These are phyloP conservation scores for Seira musarum DNA, from an alignment of 2,888 invertebrate species.

Conservation along the genomic window DNA sequence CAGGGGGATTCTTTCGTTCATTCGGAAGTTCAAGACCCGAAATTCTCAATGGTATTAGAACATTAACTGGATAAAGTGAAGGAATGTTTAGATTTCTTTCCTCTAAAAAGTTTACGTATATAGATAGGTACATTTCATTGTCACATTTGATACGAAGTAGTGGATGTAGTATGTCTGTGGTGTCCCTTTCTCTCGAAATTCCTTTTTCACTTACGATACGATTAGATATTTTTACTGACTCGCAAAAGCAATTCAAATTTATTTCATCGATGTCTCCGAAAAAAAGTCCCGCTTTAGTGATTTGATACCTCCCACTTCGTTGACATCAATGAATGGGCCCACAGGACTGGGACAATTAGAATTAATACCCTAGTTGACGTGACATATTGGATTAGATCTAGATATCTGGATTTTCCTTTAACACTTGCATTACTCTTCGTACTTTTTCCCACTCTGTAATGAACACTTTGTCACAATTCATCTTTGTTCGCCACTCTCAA, in stretches of 20 bases:
- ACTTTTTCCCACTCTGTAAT: background rate
- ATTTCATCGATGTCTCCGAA: slow-evolving; percentile 37
- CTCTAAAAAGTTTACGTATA: background rate
- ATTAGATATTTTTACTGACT: too few species aligned
- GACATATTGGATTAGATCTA: slow-evolving; percentile 10
- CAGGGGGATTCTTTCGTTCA: slow-evolving; percentile 59
- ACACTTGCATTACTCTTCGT: background rate
- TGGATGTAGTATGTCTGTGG: too few species aligned
- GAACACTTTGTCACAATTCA: slow-evolving; percentile 3
- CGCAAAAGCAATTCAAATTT: slow-evolving; percentile 50
- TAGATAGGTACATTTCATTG: too few species aligned
- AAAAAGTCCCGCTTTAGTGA: slow-evolving; percentile 36
- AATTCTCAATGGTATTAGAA: slow-evolving; percentile 56
- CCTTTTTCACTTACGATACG: too few species aligned
- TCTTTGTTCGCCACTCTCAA: background rate
- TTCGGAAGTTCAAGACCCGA: slow-evolving; percentile 60
- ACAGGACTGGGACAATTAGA: slow-evolving; percentile 50
- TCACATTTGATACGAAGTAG: too few species aligned
- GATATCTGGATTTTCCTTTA: background rate
- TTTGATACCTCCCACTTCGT: slow-evolving; percentile 49
- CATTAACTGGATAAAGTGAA: background rate
- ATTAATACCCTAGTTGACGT: slow-evolving; percentile 35
- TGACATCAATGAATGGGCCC: slow-evolving; percentile 53
- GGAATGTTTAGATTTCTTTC: background rate
- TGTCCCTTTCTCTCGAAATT: too few species aligned